phyloP scores from a whole-genome alignment of 1,140 invertebrate genomes.

The Calycopis cecrops region DNA sequence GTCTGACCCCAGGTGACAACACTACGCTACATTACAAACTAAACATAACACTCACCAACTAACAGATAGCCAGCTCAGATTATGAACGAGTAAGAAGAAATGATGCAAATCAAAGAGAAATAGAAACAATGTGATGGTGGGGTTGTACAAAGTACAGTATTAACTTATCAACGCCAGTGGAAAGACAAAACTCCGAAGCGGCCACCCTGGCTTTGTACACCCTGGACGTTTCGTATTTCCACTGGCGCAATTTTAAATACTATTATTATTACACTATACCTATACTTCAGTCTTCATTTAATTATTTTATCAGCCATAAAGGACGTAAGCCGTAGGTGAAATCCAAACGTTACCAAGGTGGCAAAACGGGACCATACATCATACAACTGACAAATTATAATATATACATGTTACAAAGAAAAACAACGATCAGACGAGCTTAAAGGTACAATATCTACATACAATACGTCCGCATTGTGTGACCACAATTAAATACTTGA shows the following conservation, averaged over 20 bases:
- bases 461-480: not conserved
- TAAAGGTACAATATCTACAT: conserved; percentile 10
- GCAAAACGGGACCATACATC: conserved; percentile 25
- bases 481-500: no score
- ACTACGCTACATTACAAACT: no score
- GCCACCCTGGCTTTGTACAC: conserved; percentile 18
- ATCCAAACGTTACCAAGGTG: conserved; percentile 30
- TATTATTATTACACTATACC: conserved; percentile 68
- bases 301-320: conserved; percentile 61
- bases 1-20: no score
- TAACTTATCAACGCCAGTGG: conserved; percentile 20
- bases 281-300: conserved; percentile 71
- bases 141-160: conserved; percentile 16
- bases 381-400: conserved; percentile 8
- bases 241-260: conserved; percentile 47
- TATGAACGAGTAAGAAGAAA: conserved; percentile 11
- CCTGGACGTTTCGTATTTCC: conserved; percentile 26
- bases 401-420: conserved; percentile 21
- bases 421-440: conserved; percentile 3
- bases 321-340: conserved; percentile 16
- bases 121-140: conserved; percentile 17
- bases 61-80: conserved; percentile 1
- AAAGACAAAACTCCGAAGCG: conserved; percentile 22
- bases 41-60: conserved; percentile 1
- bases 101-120: conserved; percentile 10